Evolutionary conservation across 2,797 vertebrate species (phyloP).

Genomic region (Spea hammondii): DNA sequence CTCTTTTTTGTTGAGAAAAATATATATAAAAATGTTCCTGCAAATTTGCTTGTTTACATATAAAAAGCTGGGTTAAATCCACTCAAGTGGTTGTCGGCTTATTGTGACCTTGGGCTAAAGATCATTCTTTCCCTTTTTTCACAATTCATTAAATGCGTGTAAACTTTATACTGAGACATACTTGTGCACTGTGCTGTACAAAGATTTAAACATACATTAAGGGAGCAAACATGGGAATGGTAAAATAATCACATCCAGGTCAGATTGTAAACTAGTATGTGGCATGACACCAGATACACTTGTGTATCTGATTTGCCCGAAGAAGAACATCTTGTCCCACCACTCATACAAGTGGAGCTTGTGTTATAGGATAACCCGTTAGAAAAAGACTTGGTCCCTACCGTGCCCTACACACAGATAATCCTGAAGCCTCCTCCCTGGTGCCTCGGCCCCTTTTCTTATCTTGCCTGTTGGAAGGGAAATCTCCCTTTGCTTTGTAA

Average conservation of each 20-base stretch:
- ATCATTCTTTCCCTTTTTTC: background rate
- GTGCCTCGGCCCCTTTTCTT: constrained; percentile 29
- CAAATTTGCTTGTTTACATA: too few species aligned
- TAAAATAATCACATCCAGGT: background rate
- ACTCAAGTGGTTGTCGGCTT: background rate
- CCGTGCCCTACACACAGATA: constrained; percentile 46
- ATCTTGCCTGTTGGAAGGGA: constrained; percentile 50
- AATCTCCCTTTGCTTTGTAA: constrained; percentile 69
- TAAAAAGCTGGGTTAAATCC: background rate
- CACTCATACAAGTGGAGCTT: constrained; percentile 35
- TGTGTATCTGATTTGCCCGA: constrained; percentile 30
- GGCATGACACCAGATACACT: background rate
- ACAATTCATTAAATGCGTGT: background rate
- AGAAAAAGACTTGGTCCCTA: constrained; percentile 36
- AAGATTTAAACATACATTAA: background rate
- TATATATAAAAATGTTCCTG: too few species aligned
- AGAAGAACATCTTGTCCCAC: constrained; percentile 40
- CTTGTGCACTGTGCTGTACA: background rate
- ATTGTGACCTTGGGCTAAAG: background rate
- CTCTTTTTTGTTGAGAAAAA: too few species aligned
- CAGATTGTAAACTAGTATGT: background rate
- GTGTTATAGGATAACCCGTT: constrained; percentile 41
- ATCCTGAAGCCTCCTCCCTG: constrained; percentile 38
- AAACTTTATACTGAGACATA: background rate
- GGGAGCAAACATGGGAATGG: background rate